Conservation (phyloP, 2,888 invertebrate species). For the Hermodice carunculata region DNA sequence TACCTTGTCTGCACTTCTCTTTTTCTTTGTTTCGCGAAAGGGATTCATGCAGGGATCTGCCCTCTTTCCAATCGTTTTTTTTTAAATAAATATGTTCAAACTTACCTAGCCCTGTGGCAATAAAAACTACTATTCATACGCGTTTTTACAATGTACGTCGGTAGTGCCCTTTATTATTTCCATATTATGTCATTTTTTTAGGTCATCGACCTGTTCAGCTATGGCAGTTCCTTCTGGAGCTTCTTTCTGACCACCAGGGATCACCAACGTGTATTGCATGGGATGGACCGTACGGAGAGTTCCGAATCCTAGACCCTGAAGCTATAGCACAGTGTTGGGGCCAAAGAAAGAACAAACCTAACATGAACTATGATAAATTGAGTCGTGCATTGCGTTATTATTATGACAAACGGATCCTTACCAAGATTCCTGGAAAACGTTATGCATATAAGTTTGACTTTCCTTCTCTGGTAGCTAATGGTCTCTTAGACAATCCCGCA, state of each 20-base stretch:
- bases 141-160: too few relatives aligned
- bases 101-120: too few relatives aligned
- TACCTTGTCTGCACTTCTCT: too few relatives aligned
- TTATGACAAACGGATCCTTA: constrained; percentile 68
- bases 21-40: too few relatives aligned
- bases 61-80: too few relatives aligned
- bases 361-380: constrained; percentile 98
- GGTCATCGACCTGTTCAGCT: constrained; percentile 15
- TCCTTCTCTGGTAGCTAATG: constrained; percentile 35
- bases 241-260: constrained; percentile 36
- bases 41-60: too few relatives aligned
- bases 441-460: constrained; percentile 44
- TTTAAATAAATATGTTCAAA: too few relatives aligned
- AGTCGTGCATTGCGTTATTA: constrained; percentile 76
- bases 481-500: too few relatives aligned
- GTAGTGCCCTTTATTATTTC: too few relatives aligned
- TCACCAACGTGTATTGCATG: constrained; percentile 95
- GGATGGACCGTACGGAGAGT: constrained; percentile 97
- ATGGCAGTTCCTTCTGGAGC: constrained; percentile 21
- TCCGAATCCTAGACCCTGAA: constrained; percentile 95
- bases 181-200: too few relatives aligned
- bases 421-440: constrained; percentile 45
- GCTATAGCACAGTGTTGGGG: constrained; percentile 96
- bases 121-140: too few relatives aligned
- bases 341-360: constrained; percentile 93